A percentile compares a stretch with the other conserved stretches of the same genome.
These are phyloP conservation scores for Diceros bicornis DNA, from an alignment of 2,797 vertebrate genomes.

Conservation along the genomic window DNA sequence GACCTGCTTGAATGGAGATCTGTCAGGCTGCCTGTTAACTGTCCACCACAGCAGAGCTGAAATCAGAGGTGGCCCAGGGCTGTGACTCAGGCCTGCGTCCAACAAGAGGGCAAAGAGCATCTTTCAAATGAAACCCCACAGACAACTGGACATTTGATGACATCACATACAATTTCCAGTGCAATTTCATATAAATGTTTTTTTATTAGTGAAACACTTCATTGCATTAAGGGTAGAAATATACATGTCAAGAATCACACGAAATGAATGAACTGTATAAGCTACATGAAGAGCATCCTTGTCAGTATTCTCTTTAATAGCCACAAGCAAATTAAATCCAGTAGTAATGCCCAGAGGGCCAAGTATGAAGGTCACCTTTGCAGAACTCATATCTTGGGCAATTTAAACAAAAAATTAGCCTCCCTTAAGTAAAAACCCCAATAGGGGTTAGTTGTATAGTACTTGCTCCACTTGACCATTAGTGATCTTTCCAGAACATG, in stretches of 20 bases:
- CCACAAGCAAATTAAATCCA: slow-evolving; percentile 26
- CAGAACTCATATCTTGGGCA: neutral
- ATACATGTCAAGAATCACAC: slow-evolving; percentile 67
- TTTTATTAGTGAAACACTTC: slow-evolving; percentile 84
- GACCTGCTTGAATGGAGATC: neutral
- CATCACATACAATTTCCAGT: slow-evolving; percentile 25
- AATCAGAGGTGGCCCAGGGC: neutral
- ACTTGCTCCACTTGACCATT: slow-evolving; percentile 19
- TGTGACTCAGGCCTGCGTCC: neutral
- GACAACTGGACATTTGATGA: neutral
- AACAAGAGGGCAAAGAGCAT: neutral
- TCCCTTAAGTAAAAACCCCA: slow-evolving; percentile 63
- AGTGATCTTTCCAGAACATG: slow-evolving; percentile 56
- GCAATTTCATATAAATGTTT: slow-evolving; percentile 68
- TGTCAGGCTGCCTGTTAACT: neutral
- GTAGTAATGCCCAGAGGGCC: neutral
- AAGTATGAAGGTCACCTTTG: neutral
- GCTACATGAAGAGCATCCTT: slow-evolving; percentile 63
- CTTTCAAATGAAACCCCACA: slow-evolving; percentile 30
- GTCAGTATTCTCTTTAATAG: slow-evolving; percentile 56
- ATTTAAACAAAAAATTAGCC: slow-evolving; percentile 42
- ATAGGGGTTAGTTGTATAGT: slow-evolving; percentile 57
- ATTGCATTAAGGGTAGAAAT: slow-evolving; percentile 73
- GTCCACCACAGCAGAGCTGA: neutral
- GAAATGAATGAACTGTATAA: slow-evolving; percentile 58